phyloP scores from a whole-genome alignment of 2,797 vertebrate species.

The Artibeus lituratus region DNA sequence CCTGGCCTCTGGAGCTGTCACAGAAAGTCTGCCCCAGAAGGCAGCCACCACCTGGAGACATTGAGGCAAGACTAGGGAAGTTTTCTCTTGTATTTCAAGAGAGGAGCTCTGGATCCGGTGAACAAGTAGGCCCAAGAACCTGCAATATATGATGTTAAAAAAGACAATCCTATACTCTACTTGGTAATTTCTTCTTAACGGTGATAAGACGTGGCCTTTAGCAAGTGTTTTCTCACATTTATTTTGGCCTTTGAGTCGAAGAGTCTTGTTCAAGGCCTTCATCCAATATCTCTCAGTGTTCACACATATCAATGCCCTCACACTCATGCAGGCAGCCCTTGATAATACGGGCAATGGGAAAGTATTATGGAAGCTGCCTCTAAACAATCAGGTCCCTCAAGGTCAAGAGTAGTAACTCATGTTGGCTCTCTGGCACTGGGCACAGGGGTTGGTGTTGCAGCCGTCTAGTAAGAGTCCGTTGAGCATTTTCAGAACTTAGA shows the following conservation, averaged over 20 bases:
- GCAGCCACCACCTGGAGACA: neutral
- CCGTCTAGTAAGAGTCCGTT: neutral
- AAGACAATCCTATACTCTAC: neutral
- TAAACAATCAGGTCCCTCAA: neutral
- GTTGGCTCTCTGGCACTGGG: neutral
- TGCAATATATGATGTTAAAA: neutral
- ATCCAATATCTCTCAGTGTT: too few species aligned
- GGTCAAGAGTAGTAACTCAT: neutral
- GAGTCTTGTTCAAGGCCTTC: too few species aligned
- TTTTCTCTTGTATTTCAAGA: neutral
- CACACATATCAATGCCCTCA: rapidly evolving
- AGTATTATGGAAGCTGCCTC: too few species aligned
- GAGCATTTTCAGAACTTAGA: neutral
- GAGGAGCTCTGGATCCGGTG: too few species aligned
- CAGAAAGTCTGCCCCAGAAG: neutral
- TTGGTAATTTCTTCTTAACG: too few species aligned
- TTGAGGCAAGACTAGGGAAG: rapidly evolving
- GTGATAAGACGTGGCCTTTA: neutral
- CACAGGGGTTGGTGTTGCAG: neutral
- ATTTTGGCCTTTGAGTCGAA: neutral
- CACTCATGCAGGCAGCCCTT: neutral
- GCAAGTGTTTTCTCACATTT: neutral
- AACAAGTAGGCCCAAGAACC: neutral
- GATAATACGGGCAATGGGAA: rapidly evolving
- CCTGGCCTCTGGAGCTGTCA: neutral